A percentile compares a stretch with the other conserved stretches of the same genome.
phyloP scores from a whole-genome alignment of 2,797 vertebrate genomes.

The Lophotriccus pileatus region DNA sequence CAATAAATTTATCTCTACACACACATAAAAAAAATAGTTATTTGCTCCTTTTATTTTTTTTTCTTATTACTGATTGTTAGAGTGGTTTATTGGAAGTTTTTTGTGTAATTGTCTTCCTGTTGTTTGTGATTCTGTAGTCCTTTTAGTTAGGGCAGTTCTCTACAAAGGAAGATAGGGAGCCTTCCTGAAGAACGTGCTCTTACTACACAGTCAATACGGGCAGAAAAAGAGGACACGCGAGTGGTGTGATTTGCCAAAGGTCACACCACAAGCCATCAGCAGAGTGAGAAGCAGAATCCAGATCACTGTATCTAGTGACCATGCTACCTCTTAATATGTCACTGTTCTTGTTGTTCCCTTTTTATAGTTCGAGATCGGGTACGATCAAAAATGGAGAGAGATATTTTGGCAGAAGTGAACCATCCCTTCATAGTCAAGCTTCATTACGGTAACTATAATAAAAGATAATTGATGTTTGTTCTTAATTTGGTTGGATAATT shows the following conservation, averaged over 20 bases:
- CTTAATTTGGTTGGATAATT: not conserved
- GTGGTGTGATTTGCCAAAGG: not conserved
- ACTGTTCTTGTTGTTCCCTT: not conserved
- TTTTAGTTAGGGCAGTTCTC: not conserved
- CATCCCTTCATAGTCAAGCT: conserved; percentile 96
- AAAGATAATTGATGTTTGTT: not conserved
- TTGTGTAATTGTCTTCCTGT: not conserved
- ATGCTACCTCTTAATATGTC: not conserved
- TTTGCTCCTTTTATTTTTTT: not conserved
- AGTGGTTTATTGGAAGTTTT: not conserved
- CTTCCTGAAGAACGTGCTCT: not conserved
- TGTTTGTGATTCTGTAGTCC: not conserved
- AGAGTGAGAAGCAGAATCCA: not conserved
- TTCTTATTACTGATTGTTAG: not conserved
- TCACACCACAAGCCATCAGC: not conserved
- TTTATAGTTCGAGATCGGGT: conserved; percentile 89
- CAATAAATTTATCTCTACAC: not conserved
- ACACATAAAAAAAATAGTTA: not conserved
- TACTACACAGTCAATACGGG: not conserved
- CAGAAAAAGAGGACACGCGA: not conserved
- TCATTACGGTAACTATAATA: conserved; percentile 86
- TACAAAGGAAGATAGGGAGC: not conserved
- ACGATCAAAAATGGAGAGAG: conserved; percentile 94
- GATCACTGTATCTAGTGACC: not conserved
- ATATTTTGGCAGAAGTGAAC: conserved; percentile 95